Percentiles rank a stretch among this genome's conserved stretches.
phyloP scores from a whole-genome alignment of 2,113 vertebrate genomes.

The Natator depressus region DNA sequence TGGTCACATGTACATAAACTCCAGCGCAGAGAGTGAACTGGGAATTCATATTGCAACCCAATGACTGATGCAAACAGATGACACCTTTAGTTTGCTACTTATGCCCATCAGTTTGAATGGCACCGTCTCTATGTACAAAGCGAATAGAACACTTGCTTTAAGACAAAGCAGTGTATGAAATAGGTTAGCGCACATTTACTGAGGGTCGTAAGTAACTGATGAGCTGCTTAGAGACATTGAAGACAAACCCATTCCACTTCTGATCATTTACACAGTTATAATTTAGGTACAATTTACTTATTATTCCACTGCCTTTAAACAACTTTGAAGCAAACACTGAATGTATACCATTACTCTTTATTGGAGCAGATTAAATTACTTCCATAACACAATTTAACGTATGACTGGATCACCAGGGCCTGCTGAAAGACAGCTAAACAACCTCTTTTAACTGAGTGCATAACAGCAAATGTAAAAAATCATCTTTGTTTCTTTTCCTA shows the following conservation, averaged over 20 bases:
- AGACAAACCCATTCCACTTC: constrained; percentile 32
- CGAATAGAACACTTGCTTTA: background rate
- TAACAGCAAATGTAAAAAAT: background rate
- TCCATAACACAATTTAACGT: background rate
- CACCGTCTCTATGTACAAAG: background rate
- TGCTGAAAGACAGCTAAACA: background rate
- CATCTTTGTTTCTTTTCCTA: background rate
- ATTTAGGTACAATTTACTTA: constrained; percentile 33
- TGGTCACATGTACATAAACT: background rate
- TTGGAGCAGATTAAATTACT: constrained; percentile 20
- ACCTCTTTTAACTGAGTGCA: background rate
- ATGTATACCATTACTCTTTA: background rate
- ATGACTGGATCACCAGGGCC: background rate
- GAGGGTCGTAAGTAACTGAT: constrained; percentile 55
- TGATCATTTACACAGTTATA: constrained; percentile 56
- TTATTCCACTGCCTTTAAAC: constrained; percentile 23
- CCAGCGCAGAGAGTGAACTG: background rate
- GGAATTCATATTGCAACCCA: background rate
- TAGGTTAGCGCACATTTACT: background rate
- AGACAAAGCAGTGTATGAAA: background rate
- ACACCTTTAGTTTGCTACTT: background rate
- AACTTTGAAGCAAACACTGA: constrained; percentile 21
- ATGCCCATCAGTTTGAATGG: background rate
- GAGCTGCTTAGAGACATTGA: constrained; percentile 15
- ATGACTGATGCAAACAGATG: background rate